Evolutionary conservation across 2,888 invertebrate species (phyloP), one percentile per base, ranked within the genome.

Genomic region (Mesoligia furuncula): DNA sequence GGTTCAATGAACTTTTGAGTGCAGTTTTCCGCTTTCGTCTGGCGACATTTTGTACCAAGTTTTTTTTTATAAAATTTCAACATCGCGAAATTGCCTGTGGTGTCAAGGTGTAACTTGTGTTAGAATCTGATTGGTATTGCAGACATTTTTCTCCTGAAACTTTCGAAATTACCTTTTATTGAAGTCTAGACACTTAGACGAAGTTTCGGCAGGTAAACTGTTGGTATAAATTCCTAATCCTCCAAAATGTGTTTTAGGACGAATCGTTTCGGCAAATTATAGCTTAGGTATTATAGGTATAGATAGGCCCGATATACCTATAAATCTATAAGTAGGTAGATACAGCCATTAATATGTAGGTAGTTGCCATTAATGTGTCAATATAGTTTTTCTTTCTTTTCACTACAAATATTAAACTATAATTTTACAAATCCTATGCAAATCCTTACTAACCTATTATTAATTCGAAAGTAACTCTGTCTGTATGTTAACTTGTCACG

Each of bases 1-100:
- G n/a, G 86, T 85, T 86, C 75, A 85, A 62, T 80, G 85, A 80
- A 79, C 80, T 80, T 68, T 79, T 69, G 79, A 86, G 83, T 81
- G 61, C 72, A 79, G 65, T 83, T 83, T 80, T 64, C 79, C 72
- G 75, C 74, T 81, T 84, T 86, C 76, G 82, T 87, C 86, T 84
- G 76, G 76, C 70, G 73, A 81, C 62, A 78, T 77, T 76, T 75
- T 61, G 15, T 9, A 27, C 13, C 6, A 75, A 77, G 36, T 71
- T 73, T 70, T 79, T 76, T 75, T 67, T 27, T 31, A 73, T 65
- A 27, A 81, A 72, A 73, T 77, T 85, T 73, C 57, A 24, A 64
- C 65, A 20, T 57, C 75, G 57, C 57, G 62, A 79, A 73, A 80
- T 86, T 85, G 68, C 42, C 57, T 66, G 61, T 64, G 61, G 67